Percentiles rank a stretch among this genome's conserved stretches.
Conservation (phyloP, 1,140 invertebrate species). For the Zophobas morio region DNA sequence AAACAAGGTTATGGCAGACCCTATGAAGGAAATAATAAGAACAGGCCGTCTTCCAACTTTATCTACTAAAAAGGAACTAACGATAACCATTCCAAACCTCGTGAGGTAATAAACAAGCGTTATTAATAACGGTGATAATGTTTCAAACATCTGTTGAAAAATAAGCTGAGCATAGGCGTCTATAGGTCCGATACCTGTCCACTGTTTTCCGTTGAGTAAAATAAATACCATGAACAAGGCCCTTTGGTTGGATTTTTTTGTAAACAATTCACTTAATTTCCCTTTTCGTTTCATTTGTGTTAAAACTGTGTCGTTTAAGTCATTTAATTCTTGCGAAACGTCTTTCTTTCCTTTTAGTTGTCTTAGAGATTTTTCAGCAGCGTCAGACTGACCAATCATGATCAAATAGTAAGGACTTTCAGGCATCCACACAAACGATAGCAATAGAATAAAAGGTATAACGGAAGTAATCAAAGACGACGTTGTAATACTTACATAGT, state of each 20-base stretch:
- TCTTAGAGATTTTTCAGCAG: slow-evolving; percentile 75
- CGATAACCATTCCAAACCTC: slow-evolving; percentile 76
- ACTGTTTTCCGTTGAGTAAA: slow-evolving; percentile 82
- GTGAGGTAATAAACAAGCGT: slow-evolving; percentile 77
- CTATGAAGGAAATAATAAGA: slow-evolving; percentile 74
- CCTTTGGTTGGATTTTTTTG: slow-evolving; percentile 73
- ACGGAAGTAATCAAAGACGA: slow-evolving; percentile 73
- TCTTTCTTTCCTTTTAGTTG: slow-evolving; percentile 74
- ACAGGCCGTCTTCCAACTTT: slow-evolving; percentile 79
- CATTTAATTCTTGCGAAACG: slow-evolving; percentile 75
- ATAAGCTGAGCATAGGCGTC: slow-evolving; percentile 84
- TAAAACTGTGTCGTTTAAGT: slow-evolving; percentile 74
- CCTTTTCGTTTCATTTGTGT: slow-evolving; percentile 66
- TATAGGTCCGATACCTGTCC: slow-evolving; percentile 83
- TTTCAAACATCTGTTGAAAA: slow-evolving; percentile 72
- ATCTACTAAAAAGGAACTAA: slow-evolving; percentile 80
- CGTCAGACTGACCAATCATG: slow-evolving; percentile 71
- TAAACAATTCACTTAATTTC: slow-evolving; percentile 73
- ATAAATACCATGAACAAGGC: slow-evolving; percentile 77
- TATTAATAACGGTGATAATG: slow-evolving; percentile 59
- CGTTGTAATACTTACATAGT: slow-evolving; percentile 72
- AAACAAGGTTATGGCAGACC: slow-evolving; percentile 71
- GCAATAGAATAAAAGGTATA: slow-evolving; percentile 74
- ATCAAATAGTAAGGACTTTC: slow-evolving; percentile 84
- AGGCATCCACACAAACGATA: slow-evolving; percentile 79